phyloP scores from a whole-genome alignment of 2,888 invertebrate species.

The Bimastos eiseni region DNA sequence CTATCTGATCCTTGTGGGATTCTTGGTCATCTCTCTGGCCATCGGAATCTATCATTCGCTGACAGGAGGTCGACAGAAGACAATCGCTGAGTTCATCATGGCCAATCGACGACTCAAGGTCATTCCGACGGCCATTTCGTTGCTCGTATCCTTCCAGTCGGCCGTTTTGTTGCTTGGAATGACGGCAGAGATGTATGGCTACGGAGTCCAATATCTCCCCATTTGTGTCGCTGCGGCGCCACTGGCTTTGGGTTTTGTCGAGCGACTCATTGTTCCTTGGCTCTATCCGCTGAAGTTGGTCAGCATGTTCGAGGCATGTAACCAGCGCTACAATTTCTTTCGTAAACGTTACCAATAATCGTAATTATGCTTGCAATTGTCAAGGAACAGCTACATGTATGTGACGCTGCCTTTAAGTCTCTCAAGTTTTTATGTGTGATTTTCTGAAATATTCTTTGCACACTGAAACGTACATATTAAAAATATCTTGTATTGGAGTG shows the following conservation, averaged over 20 bases:
- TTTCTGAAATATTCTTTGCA: too few species aligned
- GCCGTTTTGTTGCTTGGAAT: not conserved
- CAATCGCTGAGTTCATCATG: not conserved
- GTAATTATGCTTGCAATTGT: too few species aligned
- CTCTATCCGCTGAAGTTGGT: not conserved
- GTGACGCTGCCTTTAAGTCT: not conserved
- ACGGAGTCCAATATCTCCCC: not conserved
- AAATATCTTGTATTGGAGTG: too few species aligned
- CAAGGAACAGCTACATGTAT: not conserved
- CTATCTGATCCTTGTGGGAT: not conserved
- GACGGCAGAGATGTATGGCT: not conserved
- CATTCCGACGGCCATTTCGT: constrained; percentile 5
- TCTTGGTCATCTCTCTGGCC: not conserved
- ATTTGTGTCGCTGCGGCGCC: not conserved
- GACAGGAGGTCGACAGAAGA: constrained; percentile 13
- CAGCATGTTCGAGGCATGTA: not conserved
- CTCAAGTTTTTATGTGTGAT: too few species aligned
- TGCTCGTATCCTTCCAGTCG: not conserved
- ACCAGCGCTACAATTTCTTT: not conserved
- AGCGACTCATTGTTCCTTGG: not conserved
- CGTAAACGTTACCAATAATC: too few species aligned
- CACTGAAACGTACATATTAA: too few species aligned
- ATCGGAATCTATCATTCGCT: constrained; percentile 4
- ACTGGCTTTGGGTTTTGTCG: not conserved
- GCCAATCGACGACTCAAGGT: not conserved